Percentiles rank a stretch among this genome's conserved stretches.
These are phyloP conservation scores for Trichechus manatus DNA, from an alignment of 2,113 vertebrate genomes.

Conservation along the genomic window DNA sequence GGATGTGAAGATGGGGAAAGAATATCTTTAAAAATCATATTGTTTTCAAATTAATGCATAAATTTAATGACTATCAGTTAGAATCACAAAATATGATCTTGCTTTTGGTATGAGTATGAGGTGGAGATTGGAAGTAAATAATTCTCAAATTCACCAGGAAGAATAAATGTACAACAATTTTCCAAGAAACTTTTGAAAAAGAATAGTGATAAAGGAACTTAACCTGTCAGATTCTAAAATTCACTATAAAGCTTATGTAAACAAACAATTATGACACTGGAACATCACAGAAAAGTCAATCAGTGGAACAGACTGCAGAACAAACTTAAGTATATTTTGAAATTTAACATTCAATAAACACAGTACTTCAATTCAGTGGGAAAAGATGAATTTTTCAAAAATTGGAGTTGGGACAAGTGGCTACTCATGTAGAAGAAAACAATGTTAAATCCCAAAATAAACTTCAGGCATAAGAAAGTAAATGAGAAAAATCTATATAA, in stretches of 20 bases:
- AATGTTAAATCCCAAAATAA: background rate
- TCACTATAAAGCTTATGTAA: background rate
- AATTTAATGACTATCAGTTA: background rate
- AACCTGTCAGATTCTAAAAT: background rate
- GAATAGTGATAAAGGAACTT: background rate
- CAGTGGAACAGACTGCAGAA: background rate
- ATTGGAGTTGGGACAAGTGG: background rate
- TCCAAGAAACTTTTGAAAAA: background rate
- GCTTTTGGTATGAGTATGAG: background rate
- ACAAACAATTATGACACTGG: background rate
- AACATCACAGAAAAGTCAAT: background rate
- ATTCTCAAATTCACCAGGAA: conserved; percentile 8
- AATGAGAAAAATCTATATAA: background rate
- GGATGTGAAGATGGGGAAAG: background rate
- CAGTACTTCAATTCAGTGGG: background rate
- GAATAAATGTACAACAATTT: background rate
- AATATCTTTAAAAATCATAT: background rate
- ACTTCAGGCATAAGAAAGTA: background rate
- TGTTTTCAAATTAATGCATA: background rate
- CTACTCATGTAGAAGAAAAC: background rate
- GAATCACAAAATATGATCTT: background rate
- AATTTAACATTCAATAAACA: background rate
- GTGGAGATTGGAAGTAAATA: background rate
- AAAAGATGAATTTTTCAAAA: background rate
- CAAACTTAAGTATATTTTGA: background rate